A percentile compares a stretch with the other conserved stretches of the same genome.
Evolutionary conservation across 2,113 vertebrate genomes (phyloP).

Genomic region (Megaceryle torquata): DNA sequence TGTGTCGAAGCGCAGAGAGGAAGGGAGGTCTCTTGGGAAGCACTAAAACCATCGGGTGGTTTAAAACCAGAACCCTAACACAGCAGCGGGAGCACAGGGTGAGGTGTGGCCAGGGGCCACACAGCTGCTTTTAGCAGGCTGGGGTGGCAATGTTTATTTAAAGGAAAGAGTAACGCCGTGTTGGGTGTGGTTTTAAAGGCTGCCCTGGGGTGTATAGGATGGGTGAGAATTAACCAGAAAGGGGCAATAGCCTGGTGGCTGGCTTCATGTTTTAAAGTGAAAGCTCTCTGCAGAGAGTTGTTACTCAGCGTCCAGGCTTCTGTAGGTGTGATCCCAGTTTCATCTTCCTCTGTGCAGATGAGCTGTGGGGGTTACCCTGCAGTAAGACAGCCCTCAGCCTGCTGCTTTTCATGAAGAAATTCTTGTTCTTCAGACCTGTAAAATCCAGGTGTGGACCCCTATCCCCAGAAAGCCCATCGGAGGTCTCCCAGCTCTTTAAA

Average conservation of each 20-base stretch:
- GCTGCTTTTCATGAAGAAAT: not conserved
- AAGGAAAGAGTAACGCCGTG: not conserved
- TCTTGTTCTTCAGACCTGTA: not conserved
- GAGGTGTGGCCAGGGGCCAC: not conserved
- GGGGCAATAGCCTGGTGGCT: not conserved
- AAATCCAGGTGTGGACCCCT: not conserved
- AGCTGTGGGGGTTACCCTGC: not conserved
- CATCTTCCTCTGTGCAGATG: not conserved
- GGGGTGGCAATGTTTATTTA: not conserved
- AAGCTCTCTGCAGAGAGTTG: not conserved
- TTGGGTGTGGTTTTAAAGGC: not conserved
- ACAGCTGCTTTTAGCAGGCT: not conserved
- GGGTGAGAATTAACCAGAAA: not conserved
- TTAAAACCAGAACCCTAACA: not conserved
- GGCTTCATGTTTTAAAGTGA: not conserved
- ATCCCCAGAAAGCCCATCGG: not conserved
- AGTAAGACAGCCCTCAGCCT: not conserved
- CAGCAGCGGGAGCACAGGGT: not conserved
- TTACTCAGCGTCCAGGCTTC: rapidly evolving
- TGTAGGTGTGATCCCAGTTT: not conserved
- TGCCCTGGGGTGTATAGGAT: not conserved
- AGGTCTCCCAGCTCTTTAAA: not conserved
- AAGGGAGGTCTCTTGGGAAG: not conserved
- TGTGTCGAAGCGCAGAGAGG: rapidly evolving
- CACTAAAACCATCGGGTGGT: not conserved